Conservation (phyloP, 2,888 invertebrate genomes). For the Biston stratarius region DNA sequence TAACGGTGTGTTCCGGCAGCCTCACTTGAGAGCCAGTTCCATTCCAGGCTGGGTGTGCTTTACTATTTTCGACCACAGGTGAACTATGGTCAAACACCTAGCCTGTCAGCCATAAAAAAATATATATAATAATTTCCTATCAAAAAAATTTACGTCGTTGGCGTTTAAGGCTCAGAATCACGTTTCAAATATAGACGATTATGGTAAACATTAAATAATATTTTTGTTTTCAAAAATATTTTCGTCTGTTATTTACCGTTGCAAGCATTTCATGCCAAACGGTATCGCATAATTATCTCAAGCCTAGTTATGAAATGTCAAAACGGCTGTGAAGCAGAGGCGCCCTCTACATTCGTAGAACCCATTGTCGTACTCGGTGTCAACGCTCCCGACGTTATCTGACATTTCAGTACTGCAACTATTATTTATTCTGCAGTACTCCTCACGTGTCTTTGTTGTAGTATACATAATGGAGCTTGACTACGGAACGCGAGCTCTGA, state of each 20-base stretch:
- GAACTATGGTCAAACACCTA: no score
- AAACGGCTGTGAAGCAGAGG: slow-evolving; percentile 3
- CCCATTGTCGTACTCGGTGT: slow-evolving; percentile 28
- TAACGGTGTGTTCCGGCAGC: no score
- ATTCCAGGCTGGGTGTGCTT: no score
- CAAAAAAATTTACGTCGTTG: no score
- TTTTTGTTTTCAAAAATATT: no score
- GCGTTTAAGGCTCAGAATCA: no score
- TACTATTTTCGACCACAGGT: no score
- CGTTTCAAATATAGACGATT: no score
- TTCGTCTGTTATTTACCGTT: background rate
- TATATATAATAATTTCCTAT: no score
- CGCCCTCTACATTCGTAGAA: slow-evolving; percentile 2
- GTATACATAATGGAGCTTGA: slow-evolving; percentile 13
- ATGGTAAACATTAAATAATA: no score
- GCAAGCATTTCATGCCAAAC: background rate
- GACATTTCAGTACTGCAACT: slow-evolving; percentile 33
- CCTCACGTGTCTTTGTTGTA: slow-evolving; percentile 40
- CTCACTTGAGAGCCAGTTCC: no score
- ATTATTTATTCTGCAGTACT: slow-evolving; percentile 3
- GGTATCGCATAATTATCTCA: background rate
- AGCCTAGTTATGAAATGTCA: slow-evolving; percentile 11
- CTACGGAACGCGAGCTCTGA: slow-evolving; percentile 51
- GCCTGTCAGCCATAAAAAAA: no score
- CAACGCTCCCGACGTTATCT: slow-evolving; percentile 42